A percentile compares a stretch with the other conserved stretches of the same genome.
These are phyloP conservation scores for Platalea minor DNA, from an alignment of 2,797 vertebrate species.

Conservation along the genomic window DNA sequence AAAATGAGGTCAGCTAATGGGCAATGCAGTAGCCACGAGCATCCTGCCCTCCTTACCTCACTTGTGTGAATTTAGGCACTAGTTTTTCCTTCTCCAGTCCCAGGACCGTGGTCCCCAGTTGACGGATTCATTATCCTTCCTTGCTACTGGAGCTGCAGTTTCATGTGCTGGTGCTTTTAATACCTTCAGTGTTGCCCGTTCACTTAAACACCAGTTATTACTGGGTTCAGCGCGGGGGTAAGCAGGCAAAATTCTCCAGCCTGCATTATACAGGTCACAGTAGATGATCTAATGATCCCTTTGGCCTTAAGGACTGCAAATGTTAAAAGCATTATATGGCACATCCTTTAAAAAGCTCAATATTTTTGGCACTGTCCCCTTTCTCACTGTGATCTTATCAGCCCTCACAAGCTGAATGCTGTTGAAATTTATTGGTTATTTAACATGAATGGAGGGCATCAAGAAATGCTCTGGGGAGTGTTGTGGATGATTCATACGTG, in stretches of 20 bases:
- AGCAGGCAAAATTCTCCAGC: constrained; percentile 23
- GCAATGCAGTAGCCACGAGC: neutral
- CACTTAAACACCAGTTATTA: neutral
- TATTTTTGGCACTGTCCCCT: constrained; percentile 54
- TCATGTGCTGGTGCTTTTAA: constrained; percentile 9
- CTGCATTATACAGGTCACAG: constrained; percentile 12
- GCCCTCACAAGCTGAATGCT: neutral
- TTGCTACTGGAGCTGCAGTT: constrained; percentile 9
- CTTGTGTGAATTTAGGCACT: neutral
- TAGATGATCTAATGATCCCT: constrained; percentile 50
- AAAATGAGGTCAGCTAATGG: neutral
- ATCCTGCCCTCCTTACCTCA: constrained; percentile 6
- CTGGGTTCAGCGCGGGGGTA: neutral
- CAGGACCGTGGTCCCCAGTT: neutral
- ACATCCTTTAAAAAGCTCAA: constrained; percentile 37
- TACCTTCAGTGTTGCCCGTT: neutral
- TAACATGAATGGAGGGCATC: constrained; percentile 4
- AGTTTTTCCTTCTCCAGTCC: neutral
- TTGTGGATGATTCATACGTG: constrained; percentile 47
- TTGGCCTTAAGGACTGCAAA: constrained; percentile 31
- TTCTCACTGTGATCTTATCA: constrained; percentile 54
- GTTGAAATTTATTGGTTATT: constrained; percentile 38
- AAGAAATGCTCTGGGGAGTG: constrained; percentile 1
- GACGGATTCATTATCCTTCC: constrained; percentile 26
- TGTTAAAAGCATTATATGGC: constrained; percentile 57